Conservation (phyloP, 2,113 vertebrate species). For the Eptesicus fuscus region DNA sequence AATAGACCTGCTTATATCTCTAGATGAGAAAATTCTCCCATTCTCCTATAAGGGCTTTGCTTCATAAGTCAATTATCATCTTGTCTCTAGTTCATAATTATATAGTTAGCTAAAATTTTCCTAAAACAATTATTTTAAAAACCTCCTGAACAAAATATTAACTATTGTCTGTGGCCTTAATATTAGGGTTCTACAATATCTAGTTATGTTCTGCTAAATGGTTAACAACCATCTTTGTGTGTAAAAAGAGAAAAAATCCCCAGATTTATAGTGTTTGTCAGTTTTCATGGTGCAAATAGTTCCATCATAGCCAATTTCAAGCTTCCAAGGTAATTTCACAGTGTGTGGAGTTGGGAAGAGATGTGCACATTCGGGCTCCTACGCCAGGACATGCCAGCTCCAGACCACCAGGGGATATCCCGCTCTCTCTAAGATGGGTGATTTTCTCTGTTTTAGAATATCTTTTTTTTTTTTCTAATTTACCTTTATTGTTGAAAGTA, state of each 20-base stretch:
- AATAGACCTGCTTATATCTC: neutral
- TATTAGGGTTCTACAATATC: neutral
- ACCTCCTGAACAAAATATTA: neutral
- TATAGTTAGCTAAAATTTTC: neutral
- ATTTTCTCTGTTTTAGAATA: neutral
- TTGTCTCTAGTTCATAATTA: neutral
- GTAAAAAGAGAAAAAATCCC: accelerated
- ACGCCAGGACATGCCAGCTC: neutral
- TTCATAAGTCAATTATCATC: neutral
- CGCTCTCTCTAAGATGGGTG: neutral
- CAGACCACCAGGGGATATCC: neutral
- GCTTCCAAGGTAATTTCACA: neutral
- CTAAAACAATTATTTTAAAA: neutral
- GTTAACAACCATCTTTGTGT: neutral
- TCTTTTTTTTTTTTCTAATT: neutral
- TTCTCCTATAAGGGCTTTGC: neutral
- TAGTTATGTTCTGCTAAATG: neutral
- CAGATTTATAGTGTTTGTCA: neutral
- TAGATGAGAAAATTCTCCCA: neutral
- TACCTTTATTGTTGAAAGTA: too few relatives aligned
- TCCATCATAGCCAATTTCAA: neutral
- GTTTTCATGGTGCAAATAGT: neutral
- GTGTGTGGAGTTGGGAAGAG: neutral
- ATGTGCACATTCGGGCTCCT: neutral
- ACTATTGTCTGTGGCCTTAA: neutral